Conservation (phyloP, 2,888 invertebrate genomes). For the Hydropsyche betteni region DNA sequence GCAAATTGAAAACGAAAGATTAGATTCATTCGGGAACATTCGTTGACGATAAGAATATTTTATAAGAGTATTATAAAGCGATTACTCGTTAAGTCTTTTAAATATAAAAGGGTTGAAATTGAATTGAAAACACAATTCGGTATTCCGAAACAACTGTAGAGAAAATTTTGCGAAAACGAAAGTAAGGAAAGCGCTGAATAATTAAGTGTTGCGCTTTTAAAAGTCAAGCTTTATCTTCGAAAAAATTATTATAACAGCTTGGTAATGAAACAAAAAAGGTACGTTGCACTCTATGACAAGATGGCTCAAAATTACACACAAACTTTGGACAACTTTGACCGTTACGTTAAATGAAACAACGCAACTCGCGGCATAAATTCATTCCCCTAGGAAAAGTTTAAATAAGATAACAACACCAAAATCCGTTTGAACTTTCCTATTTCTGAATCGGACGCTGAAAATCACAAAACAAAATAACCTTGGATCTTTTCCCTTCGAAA, state of each 20-base stretch:
- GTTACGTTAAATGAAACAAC: constrained; percentile 46
- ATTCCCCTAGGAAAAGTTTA: constrained; percentile 41
- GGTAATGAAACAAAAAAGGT: background rate
- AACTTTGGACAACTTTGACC: constrained; percentile 42
- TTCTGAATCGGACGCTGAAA: constrained; percentile 20
- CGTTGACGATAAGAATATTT: background rate
- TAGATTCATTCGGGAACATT: background rate
- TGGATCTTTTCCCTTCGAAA: background rate
- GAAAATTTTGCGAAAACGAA: too few species aligned
- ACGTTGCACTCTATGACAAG: constrained; percentile 14
- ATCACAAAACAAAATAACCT: background rate
- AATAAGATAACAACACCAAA: constrained; percentile 44
- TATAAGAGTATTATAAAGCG: background rate
- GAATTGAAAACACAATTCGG: too few species aligned
- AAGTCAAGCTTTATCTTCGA: too few species aligned
- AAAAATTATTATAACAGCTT: too few species aligned
- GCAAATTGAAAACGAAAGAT: background rate
- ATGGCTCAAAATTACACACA: constrained; percentile 15
- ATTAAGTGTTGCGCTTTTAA: too few species aligned
- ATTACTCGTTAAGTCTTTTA: background rate
- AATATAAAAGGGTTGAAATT: too few species aligned
- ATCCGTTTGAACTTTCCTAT: constrained; percentile 41
- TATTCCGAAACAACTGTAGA: too few species aligned
- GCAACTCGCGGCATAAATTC: constrained; percentile 41
- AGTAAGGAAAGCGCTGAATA: too few species aligned